Base-by-base conservation (phyloP, 1,140 invertebrate species). In the Nixonia krombeini region DNA sequence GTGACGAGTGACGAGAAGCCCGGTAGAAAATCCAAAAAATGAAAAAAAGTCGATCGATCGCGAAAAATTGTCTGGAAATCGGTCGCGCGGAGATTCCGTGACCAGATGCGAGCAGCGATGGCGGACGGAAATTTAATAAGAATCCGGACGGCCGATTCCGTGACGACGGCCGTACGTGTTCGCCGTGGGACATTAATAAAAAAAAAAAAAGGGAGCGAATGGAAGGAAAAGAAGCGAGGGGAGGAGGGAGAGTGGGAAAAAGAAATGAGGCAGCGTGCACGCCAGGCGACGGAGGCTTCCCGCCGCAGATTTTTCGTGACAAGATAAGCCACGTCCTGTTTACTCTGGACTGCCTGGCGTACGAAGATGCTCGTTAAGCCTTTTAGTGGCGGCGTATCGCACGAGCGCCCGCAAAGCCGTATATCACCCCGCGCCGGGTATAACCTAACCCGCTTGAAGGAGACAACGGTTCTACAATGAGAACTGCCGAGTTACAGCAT, bases 261-360 rank as follows among this genome's bases (percentile, higher is more conserved):
- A 42, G 41, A 45, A 26, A 25, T 33, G 23, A 55, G 35, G 17
- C 16, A 65, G 31, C 23, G 26, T 44, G 56, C 31, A 49, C 5
- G 12, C 16, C 25, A 29, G 15, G 44, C 33, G 42, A 23, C 58
- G 55, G 66, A 42, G 67, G 64, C 68, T 75, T 74, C 73, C 70
- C 73, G 72, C 55, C 59, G 76, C 80, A 80, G 81, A 82, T 83
- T 83, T 82, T 83, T 82, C 80, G 81, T 82, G 76, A 82, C 79
- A 79, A 83, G 83, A 85, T 85, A 85, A 84, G 81, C 80, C 81
- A 85, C 82, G 82, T 85, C 76, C 80, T 83, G 80, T 82, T 82
- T 83, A 76, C 77, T 79, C 75, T 77, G 51, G 70, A 73, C 73
- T 78, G 70, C 69, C 69, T 72, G 73, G 75, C 74, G 73, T 78